Conservation (phyloP, 2,113 vertebrate species). For the Lophochroa leadbeateri region DNA sequence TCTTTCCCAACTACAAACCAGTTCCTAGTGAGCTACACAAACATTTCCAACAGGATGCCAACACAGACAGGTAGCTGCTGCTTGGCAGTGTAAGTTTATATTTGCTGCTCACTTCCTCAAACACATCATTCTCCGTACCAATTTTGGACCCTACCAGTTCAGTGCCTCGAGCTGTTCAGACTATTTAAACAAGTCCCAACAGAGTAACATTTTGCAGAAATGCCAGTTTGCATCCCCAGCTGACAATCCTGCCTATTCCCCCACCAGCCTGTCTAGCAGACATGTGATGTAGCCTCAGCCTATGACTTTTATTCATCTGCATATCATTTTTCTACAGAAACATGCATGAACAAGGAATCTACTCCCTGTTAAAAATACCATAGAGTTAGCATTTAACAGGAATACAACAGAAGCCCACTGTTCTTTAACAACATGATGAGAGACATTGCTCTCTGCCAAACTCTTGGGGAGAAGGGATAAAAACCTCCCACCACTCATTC, state of each 20-base stretch:
- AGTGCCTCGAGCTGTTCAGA: background rate
- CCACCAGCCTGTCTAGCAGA: background rate
- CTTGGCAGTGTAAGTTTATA: background rate
- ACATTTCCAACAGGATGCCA: background rate
- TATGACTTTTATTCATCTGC: background rate
- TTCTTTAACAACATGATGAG: background rate
- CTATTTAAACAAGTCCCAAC: background rate
- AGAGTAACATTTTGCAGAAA: background rate
- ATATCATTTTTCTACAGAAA: background rate
- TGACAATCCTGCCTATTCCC: background rate
- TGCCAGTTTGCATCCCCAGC: background rate
- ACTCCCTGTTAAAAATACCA: conserved; percentile 4
- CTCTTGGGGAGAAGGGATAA: background rate
- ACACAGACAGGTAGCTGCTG: background rate
- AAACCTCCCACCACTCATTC: conserved; percentile 7
- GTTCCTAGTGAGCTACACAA: background rate
- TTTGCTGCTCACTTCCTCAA: background rate
- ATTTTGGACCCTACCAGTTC: background rate
- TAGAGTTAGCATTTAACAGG: background rate
- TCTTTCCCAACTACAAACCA: background rate
- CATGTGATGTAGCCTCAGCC: background rate
- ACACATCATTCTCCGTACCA: background rate
- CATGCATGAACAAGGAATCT: conserved; percentile 11
- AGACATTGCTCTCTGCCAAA: conserved; percentile 26
- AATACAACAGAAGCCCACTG: conserved; percentile 10